Conservation (phyloP, 2,888 invertebrate species). For the Steromphala cineraria region DNA sequence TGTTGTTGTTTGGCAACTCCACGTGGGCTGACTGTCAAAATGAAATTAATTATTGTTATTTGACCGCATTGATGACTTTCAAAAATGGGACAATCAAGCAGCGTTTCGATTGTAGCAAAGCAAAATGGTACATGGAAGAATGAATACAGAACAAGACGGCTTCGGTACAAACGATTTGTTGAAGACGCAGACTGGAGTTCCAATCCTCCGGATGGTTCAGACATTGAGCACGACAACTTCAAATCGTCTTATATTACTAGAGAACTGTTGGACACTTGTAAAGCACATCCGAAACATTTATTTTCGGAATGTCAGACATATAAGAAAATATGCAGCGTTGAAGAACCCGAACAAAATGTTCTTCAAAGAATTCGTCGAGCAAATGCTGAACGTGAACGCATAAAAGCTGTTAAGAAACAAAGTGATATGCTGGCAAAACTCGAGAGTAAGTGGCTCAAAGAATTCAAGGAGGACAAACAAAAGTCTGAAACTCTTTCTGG, state of each 20-base stretch:
- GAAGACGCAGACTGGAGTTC: not conserved
- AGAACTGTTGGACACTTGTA: not conserved
- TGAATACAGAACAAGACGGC: not conserved
- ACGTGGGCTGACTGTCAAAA: not conserved
- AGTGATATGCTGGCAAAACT: not conserved
- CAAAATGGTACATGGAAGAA: not conserved
- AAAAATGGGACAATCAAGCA: not conserved
- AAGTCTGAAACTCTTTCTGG: not conserved
- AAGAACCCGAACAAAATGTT: not conserved
- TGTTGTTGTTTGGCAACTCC: constrained; percentile 5
- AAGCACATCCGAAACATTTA: not conserved
- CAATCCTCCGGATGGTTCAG: not conserved
- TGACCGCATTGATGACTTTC: not conserved
- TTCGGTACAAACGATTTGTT: not conserved
- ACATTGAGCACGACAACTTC: not conserved
- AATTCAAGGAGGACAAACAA: not conserved
- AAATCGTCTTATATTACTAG: not conserved
- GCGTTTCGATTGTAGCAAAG: not conserved
- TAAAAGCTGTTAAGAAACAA: not conserved
- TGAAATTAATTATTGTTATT: not conserved
- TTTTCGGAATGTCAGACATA: not conserved
- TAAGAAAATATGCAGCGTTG: not conserved
- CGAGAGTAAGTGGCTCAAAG: not conserved
- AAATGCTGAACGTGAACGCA: not conserved
- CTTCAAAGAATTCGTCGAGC: not conserved